Base-by-base conservation (phyloP, 2,113 vertebrate genomes). In the Grammomys surdaster region DNA sequence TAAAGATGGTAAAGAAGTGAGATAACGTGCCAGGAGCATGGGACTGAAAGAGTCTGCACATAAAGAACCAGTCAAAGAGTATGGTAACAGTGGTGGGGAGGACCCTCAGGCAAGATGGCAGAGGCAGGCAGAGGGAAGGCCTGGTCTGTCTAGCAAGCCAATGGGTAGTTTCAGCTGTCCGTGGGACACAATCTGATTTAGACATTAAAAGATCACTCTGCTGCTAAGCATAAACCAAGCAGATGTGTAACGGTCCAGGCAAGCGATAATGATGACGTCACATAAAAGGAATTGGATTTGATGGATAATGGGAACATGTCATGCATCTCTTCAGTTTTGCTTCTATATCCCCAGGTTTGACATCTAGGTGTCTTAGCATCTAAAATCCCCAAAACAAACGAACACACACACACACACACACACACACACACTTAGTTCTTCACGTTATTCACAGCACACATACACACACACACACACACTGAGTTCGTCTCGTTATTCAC, bases 361-460 rank as follows among this genome's bases (percentile, higher is more conserved):
- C 36, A 63, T n/a, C 26, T n/a, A 90, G 31, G 46, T 70, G 73
- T 22, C 40, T 95, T 80, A 87, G 54, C 8, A 86, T 43, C n/a
- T 90, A 81, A 92, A 95, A 81, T 92, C 12, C 67, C 92, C 67
- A 90, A 65, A 31, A 36, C 7, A 88, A 88, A 46, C 12, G 26
- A 36, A 88, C 43, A 19, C 20, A 43, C 56, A 82, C 56, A 69
- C 54, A 58, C 40, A 69, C 11, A 22, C 58, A 19, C 20, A 43
- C 56, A 82, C 56, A 69, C 54, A 58, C 40, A 69, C 11, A 22
- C 58, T 91, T 58, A 84, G 24, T 87, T 91, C 36, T 80, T 69
- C 3, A 78, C 69, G 7, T 93, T 17, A 36, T 11, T 51, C 3
- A 75, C 19, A 46, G 58, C 40, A 40, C 31, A 33, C 28, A 84